Conservation (phyloP, 2,888 invertebrate species). For the Diachrysia chrysitis region DNA sequence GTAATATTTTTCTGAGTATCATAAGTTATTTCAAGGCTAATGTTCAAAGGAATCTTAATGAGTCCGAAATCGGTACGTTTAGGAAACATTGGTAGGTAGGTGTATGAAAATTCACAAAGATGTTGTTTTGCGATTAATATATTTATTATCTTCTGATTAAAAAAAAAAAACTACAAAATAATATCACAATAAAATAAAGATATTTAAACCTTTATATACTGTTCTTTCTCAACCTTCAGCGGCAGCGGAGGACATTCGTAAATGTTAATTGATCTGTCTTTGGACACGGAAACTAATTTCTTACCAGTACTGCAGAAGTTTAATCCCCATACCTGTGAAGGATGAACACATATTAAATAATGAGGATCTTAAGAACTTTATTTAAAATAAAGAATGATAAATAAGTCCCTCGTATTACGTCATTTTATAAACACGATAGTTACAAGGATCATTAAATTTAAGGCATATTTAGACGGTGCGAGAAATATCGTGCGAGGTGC, state of each 20-base stretch:
- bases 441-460: too few species aligned
- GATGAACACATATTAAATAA: background rate
- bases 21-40: too few species aligned
- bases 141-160: constrained; percentile 1
- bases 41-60: too few species aligned
- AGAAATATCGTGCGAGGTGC: too few species aligned
- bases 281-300: constrained; percentile 96
- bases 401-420: too few species aligned
- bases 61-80: too few species aligned
- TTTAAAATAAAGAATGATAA: background rate
- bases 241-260: constrained; percentile 93
- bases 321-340: constrained; percentile 95
- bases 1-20: too few species aligned
- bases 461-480: too few species aligned
- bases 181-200: background rate
- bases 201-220: constrained; percentile 1
- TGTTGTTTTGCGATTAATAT: background rate
- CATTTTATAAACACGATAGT: too few species aligned
- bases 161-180: background rate
- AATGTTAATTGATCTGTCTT: constrained; percentile 95
- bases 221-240: constrained; percentile 59
- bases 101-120: background rate
- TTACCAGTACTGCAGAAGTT: constrained; percentile 94
- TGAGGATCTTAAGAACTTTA: background rate
- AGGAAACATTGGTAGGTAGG: too few species aligned